A percentile compares a stretch with the other conserved stretches of the same genome.
Evolutionary conservation across 2,888 invertebrate species (phyloP).

Genomic region (Zygogramma bicolorata): DNA sequence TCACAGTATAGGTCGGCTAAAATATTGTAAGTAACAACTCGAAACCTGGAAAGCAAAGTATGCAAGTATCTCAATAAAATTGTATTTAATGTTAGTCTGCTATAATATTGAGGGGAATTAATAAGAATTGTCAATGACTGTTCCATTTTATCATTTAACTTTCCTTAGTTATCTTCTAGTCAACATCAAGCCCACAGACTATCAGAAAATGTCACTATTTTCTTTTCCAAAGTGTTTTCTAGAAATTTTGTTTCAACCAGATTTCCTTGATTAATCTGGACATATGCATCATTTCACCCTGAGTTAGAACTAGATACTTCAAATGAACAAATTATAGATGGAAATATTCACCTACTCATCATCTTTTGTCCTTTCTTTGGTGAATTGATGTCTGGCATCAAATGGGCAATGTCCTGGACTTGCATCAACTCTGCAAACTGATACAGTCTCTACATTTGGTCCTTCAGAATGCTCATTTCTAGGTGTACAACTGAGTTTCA

Average conservation of each 20-base stretch:
- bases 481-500: conserved; percentile 75
- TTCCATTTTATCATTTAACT: no score
- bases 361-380: conserved; percentile 69
- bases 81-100: no score
- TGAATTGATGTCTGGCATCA: conserved; percentile 82
- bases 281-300: no score
- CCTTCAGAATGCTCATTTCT: conserved; percentile 71
- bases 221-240: no score
- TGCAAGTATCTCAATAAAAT: conserved; percentile 5
- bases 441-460: conserved; percentile 72
- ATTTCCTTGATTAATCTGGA: no score
- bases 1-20: conserved; percentile 93
- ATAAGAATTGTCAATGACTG: no score
- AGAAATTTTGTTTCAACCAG: no score
- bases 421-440: conserved; percentile 74
- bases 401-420: conserved; percentile 84
- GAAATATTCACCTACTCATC: conserved; percentile 69
- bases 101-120: no score
- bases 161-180: no score
- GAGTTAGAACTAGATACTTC: no score
- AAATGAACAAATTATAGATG: background rate
- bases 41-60: conserved; percentile 63
- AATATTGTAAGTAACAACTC: conserved; percentile 90
- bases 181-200: no score
- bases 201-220: no score